Percentiles rank a stretch among this genome's conserved stretches.
Evolutionary conservation across 2,113 vertebrate genomes (phyloP).

Genomic region (Grus americana): DNA sequence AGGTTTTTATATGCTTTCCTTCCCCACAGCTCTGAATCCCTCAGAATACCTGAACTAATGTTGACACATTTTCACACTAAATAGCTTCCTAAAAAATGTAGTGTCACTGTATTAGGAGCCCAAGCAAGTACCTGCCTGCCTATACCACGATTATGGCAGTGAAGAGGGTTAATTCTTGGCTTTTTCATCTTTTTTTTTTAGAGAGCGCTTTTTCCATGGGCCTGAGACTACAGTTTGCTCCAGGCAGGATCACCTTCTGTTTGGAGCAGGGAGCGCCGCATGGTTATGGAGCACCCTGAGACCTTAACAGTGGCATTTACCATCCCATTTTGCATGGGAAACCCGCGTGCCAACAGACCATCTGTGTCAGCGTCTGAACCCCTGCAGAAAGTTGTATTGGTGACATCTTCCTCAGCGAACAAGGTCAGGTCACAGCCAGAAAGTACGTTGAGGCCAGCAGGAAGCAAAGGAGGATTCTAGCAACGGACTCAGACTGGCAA

Average conservation of each 20-base stretch:
- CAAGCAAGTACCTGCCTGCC: background rate
- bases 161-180: background rate
- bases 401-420: background rate
- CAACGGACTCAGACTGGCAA: background rate
- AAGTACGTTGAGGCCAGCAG: background rate
- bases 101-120: background rate
- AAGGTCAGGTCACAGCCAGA: background rate
- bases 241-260: background rate
- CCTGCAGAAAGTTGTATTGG: background rate
- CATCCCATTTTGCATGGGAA: background rate
- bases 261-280: background rate
- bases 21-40: background rate
- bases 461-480: background rate
- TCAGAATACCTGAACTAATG: background rate
- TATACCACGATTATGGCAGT: background rate
- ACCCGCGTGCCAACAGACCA: too few relatives aligned
- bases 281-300: background rate
- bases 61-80: background rate
- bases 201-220: background rate
- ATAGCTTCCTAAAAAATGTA: background rate
- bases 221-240: background rate
- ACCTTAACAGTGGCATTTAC: background rate
- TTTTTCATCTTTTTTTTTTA: background rate
- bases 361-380: background rate
- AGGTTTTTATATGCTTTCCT: background rate